A percentile compares a stretch with the other conserved stretches of the same genome.
phyloP scores from a whole-genome alignment of 2,888 invertebrate genomes.

The Parnassius glacialis region DNA sequence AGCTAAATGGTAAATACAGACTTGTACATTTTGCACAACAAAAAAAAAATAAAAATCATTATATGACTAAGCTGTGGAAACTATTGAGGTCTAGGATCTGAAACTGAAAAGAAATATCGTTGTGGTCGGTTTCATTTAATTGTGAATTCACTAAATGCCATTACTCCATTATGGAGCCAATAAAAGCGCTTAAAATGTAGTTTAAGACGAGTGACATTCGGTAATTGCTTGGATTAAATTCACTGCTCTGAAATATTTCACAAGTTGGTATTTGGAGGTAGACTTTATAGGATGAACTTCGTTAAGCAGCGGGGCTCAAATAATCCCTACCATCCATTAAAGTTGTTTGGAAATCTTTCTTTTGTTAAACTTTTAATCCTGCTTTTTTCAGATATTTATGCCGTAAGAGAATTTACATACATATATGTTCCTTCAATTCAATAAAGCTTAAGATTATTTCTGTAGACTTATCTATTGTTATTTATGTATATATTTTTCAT shows the following conservation, averaged over 20 bases:
- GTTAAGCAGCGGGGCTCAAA: slow-evolving; percentile 5
- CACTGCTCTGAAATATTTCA: slow-evolving; percentile 21
- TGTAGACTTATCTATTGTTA: no score
- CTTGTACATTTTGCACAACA: no score
- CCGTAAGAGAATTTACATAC: no score
- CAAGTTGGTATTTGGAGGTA: slow-evolving; percentile 15
- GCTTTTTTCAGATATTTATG: slow-evolving; percentile 1
- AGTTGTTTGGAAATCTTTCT: slow-evolving; percentile 12
- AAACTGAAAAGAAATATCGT: no score
- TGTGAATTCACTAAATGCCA: neutral
- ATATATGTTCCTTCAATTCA: no score
- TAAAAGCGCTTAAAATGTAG: slow-evolving; percentile 10
- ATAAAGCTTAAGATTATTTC: no score
- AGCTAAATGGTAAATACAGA: no score
- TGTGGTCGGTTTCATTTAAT: neutral
- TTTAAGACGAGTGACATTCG: slow-evolving; percentile 15
- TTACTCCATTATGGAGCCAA: neutral
- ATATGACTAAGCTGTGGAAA: no score
- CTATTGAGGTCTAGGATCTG: no score
- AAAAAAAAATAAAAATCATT: no score
- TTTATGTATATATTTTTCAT: no score
- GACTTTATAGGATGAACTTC: slow-evolving; percentile 14
- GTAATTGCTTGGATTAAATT: slow-evolving; percentile 21
- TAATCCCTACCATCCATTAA: slow-evolving; percentile 20
- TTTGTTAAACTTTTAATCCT: slow-evolving; percentile 16